Percentiles rank a stretch among this genome's conserved stretches.
Evolutionary conservation across 2,888 invertebrate species (phyloP).

Genomic region (Lepidocyrtinus sp.): DNA sequence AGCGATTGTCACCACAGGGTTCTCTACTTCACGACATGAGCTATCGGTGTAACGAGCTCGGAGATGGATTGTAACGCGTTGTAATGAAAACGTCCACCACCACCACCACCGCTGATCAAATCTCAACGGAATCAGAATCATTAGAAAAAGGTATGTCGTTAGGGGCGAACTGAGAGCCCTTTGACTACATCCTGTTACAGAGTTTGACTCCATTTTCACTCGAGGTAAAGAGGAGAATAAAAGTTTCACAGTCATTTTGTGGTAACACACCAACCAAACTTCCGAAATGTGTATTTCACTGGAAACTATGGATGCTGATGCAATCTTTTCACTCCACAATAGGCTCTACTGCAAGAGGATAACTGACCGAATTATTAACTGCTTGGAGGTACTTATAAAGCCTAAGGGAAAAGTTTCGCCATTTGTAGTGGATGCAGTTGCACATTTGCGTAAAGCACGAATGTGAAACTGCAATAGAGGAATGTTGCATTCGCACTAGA

Average conservation of each 20-base stretch:
- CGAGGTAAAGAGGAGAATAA: neutral
- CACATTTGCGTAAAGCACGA: neutral
- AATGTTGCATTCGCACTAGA: neutral
- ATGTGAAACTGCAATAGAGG: neutral
- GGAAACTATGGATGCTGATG: no score
- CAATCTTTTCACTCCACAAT: no score
- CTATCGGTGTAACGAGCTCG: conserved; percentile 29
- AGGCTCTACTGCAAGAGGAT: no score
- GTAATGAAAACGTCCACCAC: conserved; percentile 25
- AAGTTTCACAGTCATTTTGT: neutral
- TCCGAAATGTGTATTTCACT: no score
- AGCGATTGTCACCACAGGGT: conserved; percentile 52
- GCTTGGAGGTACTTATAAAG: neutral
- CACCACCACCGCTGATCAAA: no score
- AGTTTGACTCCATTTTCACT: neutral
- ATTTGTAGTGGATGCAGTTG: neutral
- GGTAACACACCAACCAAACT: no score
- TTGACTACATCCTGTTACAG: neutral
- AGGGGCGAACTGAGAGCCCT: conserved; percentile 46
- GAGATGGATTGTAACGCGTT: conserved; percentile 27
- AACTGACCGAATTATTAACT: no score
- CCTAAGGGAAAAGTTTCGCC: neutral
- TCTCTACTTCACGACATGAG: conserved; percentile 38
- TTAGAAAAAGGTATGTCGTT: neutral
- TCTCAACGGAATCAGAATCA: no score